Base-by-base conservation (phyloP, 2,113 vertebrate genomes). In the Oenanthe oenanthe region DNA sequence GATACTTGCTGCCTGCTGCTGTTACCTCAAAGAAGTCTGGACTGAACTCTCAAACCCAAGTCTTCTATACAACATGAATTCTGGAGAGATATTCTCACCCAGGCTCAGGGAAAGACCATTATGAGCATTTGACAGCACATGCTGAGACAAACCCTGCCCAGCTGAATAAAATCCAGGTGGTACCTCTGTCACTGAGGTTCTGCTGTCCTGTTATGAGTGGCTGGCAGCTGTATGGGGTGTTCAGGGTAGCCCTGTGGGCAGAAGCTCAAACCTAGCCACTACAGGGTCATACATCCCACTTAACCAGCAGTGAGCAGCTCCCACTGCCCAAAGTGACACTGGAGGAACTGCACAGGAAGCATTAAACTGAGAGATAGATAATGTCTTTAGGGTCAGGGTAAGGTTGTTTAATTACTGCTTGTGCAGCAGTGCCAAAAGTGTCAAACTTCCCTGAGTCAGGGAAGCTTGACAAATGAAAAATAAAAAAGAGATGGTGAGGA, bases 281-380 rank as follows among this genome's bases (percentile, higher is more conserved):
- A 12, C 2, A 0, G 20, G 8, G 21, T 76, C 40, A 50, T 20
- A 17, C 77, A 13, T 20, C 0, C 0, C 38, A 34, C 1, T 3
- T 10, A 58, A 45, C 25, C 17, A 21, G 32, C 29, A 54, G 24
- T 8, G 74, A 63, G 58, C 17, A 45, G n/a, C n/a, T 79, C 48
- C 19, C 53, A 79, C 40, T 92, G 48, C 32, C 38, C 78, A 7
- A 51, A 75, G 24, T 22, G 57, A 40, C 26, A 17, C 43, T 68
- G 48, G 24, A 88, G 78, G 81, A 94, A 60, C 21, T 21, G 57
- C 34, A 48, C 5, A 72, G 57, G 29, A 85, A 51, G 18, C 8
- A 11, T 75, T 76, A 63, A 53, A 54, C 22, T 32, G 54, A 58
- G 32, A 56, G 4, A 45, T 32, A 8, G 32, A 29, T 12, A 14